Conservation (phyloP, 2,113 vertebrate species). For the Scolopax mira region DNA sequence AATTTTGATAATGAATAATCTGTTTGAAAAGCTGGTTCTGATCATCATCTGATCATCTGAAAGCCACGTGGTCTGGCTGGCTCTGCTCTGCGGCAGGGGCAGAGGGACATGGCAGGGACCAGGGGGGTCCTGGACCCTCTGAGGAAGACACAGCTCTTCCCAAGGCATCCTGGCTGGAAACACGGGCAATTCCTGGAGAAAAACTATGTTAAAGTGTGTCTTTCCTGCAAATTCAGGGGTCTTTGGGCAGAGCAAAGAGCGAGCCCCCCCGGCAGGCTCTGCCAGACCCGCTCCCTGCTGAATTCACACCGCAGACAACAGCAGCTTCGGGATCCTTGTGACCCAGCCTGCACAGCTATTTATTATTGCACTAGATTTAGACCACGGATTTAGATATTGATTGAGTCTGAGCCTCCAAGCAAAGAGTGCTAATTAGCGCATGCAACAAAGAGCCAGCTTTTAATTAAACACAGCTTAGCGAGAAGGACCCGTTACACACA, state of each 20-base stretch:
- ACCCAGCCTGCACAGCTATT: neutral
- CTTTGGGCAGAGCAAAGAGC: neutral
- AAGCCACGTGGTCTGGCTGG: neutral
- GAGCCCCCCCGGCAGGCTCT: neutral
- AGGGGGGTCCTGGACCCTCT: neutral
- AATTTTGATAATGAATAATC: neutral
- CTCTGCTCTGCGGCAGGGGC: neutral
- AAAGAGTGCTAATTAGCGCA: constrained; percentile 38
- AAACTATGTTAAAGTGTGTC: accelerated
- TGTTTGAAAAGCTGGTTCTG: neutral
- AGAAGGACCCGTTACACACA: neutral
- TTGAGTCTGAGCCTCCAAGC: constrained; percentile 18
- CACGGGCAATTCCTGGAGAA: neutral
- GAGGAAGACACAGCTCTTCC: neutral
- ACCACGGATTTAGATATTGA: constrained; percentile 13
- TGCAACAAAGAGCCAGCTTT: constrained; percentile 22
- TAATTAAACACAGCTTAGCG: constrained; percentile 40
- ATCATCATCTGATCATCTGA: too few species aligned
- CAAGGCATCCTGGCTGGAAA: accelerated
- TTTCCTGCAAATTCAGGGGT: neutral
- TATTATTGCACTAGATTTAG: neutral
- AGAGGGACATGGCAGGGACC: neutral
- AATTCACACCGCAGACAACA: accelerated
- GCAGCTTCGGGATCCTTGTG: neutral
- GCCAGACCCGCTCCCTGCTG: too few species aligned